phyloP scores from a whole-genome alignment of 2,888 invertebrate species.

The Heteromurus nitidus region DNA sequence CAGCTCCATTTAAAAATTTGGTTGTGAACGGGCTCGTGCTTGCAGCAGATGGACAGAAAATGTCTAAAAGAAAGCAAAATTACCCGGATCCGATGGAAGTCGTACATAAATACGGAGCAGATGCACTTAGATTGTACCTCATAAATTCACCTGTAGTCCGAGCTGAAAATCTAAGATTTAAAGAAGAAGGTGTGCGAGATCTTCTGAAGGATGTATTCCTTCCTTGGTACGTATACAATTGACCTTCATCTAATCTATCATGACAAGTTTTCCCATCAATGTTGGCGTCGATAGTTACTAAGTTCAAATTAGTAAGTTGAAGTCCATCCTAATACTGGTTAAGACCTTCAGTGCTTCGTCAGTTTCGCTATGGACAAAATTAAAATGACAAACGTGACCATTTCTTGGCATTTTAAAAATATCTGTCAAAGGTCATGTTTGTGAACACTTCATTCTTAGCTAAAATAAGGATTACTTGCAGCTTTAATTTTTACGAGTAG shows the following conservation, averaged over 20 bases:
- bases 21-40: conserved; percentile 97
- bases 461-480: too few species aligned
- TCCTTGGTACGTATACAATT: conserved; percentile 83
- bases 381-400: conserved; percentile 20
- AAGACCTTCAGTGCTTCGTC: conserved; percentile 31
- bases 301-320: neutral
- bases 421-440: conserved; percentile 1
- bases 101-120: conserved; percentile 94
- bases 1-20: conserved; percentile 97
- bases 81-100: conserved; percentile 96
- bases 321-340: conserved; percentile 68
- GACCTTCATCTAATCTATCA: too few species aligned
- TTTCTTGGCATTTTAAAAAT: neutral
- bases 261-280: too few species aligned
- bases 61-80: conserved; percentile 99
- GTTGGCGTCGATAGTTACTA: too few species aligned
- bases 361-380: conserved; percentile 69
- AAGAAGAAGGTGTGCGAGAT: conserved; percentile 97
- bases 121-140: conserved; percentile 95
- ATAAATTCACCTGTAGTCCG: conserved; percentile 99
- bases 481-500: too few species aligned
- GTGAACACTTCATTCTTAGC: too few species aligned
- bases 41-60: conserved; percentile 98
- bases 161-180: conserved; percentile 96
- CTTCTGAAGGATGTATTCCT: conserved; percentile 97